phyloP scores from a whole-genome alignment of 1,140 invertebrate species.

The Choristoneura fumiferana region DNA sequence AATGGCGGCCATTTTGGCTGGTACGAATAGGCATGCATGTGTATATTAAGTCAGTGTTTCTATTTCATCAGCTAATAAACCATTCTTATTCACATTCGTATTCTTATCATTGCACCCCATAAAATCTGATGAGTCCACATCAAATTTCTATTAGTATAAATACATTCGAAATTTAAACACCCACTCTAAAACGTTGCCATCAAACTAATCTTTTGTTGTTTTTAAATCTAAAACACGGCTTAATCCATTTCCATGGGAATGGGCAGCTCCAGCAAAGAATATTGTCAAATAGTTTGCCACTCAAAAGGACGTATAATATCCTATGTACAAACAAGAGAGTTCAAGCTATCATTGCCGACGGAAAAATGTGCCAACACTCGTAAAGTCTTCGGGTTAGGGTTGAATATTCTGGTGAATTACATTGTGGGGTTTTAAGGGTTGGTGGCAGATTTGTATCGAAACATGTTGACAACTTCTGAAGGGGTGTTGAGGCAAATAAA shows the following conservation, averaged over 20 bases:
- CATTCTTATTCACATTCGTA: too few relatives aligned
- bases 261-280: conserved; percentile 44
- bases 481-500: conserved; percentile 69
- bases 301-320: conserved; percentile 56
- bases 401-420: not conserved
- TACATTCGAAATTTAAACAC: not conserved
- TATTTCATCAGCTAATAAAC: too few relatives aligned
- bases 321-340: conserved; percentile 60
- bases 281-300: conserved; percentile 60
- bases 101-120: not conserved
- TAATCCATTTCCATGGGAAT: conserved; percentile 65
- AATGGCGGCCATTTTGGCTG: too few relatives aligned
- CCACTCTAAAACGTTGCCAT: not conserved
- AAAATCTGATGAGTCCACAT: too few relatives aligned
- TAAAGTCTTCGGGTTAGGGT: not conserved
- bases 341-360: conserved; percentile 34
- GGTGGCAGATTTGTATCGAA: conserved; percentile 34
- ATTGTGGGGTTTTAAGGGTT: not conserved
- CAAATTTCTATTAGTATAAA: too few relatives aligned
- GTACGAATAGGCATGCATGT: too few relatives aligned
- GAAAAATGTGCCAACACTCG: not conserved
- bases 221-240: conserved; percentile 43
- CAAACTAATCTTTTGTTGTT: conserved; percentile 14
- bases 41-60: too few relatives aligned
- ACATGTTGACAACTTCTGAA: conserved; percentile 70